A percentile compares a stretch with the other conserved stretches of the same genome.
Conservation (phyloP, 2,888 invertebrate genomes). For the Eutolmus rufibarbis region DNA sequence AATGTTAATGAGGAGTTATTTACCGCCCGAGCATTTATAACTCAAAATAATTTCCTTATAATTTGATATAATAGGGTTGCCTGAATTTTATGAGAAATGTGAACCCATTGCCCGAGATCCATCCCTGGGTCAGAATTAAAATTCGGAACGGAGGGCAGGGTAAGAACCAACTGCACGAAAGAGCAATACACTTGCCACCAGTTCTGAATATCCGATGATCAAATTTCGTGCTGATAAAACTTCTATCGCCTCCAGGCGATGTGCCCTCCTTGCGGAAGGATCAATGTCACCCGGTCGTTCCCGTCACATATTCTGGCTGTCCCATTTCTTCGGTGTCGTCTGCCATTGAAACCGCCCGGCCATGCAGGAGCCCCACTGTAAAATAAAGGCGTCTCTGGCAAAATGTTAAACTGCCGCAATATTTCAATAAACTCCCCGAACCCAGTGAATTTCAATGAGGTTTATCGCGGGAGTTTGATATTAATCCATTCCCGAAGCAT, state of each 20-base stretch:
- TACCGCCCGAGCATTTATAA: too few species aligned
- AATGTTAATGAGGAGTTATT: too few species aligned
- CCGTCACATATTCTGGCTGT: neutral
- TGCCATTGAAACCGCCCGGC: neutral
- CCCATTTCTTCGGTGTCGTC: neutral
- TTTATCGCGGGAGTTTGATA: neutral
- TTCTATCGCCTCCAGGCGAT: neutral
- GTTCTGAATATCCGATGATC: conserved; percentile 4
- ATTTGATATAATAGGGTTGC: too few species aligned
- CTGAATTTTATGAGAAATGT: neutral
- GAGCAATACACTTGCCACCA: neutral
- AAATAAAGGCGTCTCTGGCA: conserved; percentile 14
- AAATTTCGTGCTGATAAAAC: conserved; percentile 19
- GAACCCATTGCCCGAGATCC: neutral
- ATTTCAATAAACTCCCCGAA: conserved; percentile 30
- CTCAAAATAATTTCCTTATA: too few species aligned
- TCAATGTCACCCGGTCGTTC: neutral
- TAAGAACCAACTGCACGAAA: neutral
- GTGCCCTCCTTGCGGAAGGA: neutral
- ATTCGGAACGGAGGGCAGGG: neutral
- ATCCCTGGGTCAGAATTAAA: neutral
- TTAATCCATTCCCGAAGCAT: neutral
- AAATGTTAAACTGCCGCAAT: conserved; percentile 38
- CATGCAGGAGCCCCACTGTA: neutral
- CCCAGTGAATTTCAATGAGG: conserved; percentile 26